Percentiles rank a stretch among this genome's conserved stretches.
These are phyloP conservation scores for Aphidoletes aphidimyza DNA, from an alignment of 2,888 invertebrate genomes.

Conservation along the genomic window DNA sequence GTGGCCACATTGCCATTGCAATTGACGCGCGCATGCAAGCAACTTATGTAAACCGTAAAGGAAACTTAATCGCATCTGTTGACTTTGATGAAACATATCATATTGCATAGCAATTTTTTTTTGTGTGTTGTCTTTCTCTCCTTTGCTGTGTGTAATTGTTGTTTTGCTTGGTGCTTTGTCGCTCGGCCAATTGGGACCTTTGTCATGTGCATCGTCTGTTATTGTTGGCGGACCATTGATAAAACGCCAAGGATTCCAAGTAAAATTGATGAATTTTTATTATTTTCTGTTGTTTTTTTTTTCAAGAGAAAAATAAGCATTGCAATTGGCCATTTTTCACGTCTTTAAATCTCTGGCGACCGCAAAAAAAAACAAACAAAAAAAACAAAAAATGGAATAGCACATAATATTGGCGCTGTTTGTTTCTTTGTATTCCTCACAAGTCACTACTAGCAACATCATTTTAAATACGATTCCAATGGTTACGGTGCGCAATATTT, in stretches of 20 bases:
- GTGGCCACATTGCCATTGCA: not conserved
- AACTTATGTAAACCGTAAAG: not conserved
- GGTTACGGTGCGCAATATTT: too few relatives aligned
- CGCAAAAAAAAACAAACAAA: too few relatives aligned
- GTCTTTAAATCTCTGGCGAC: not conserved
- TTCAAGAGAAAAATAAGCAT: not conserved
- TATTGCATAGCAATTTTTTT: not conserved
- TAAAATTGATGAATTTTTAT: not conserved
- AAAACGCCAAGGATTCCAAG: not conserved
- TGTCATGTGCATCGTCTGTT: not conserved
- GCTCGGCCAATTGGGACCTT: not conserved
- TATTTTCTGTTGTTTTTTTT: not conserved
- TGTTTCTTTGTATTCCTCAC: too few relatives aligned
- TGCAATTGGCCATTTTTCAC: not conserved
- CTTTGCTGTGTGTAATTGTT: not conserved
- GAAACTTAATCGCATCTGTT: not conserved
- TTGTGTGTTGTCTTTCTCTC: not conserved
- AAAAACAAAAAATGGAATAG: too few relatives aligned
- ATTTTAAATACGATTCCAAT: too few relatives aligned
- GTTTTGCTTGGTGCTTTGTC: too few relatives aligned
- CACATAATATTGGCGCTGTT: too few relatives aligned
- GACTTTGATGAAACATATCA: slow-evolving; percentile 10
- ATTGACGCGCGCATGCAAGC: not conserved
- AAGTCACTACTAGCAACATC: too few relatives aligned
- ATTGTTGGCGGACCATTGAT: not conserved